phyloP scores from a whole-genome alignment of 2,888 invertebrate genomes.

The Tenthredo scrophulariae region DNA sequence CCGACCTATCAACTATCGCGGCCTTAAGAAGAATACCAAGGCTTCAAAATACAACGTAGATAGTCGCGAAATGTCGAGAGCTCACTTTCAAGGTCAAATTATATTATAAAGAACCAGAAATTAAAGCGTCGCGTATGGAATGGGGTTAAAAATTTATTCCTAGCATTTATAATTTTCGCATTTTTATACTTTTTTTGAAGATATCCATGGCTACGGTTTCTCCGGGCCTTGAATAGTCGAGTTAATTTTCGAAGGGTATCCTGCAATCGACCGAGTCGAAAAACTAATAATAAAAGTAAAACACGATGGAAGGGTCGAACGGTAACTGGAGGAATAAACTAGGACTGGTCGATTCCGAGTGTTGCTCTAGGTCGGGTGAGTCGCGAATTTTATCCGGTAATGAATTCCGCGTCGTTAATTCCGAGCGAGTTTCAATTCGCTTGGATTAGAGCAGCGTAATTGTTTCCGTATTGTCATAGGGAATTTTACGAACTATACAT shows the following conservation, averaged over 20 bases:
- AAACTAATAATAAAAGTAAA: background rate
- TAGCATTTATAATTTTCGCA: background rate
- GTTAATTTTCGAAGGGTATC: background rate
- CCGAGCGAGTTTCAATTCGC: constrained; percentile 36
- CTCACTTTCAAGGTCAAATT: background rate
- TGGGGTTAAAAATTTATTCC: background rate
- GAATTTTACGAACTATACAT: background rate
- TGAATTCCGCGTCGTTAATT: constrained; percentile 47
- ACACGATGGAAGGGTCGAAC: background rate
- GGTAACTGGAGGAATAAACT: background rate
- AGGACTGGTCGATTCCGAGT: constrained; percentile 25
- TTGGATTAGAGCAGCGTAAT: constrained; percentile 40
- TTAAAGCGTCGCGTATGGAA: background rate
- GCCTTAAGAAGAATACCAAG: background rate
- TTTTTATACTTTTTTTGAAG: background rate
- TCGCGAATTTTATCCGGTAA: constrained; percentile 42
- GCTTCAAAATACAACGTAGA: constrained; percentile 4
- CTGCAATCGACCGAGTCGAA: background rate
- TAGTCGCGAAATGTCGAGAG: background rate
- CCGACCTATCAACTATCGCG: constrained; percentile 27
- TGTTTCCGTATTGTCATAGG: constrained; percentile 35
- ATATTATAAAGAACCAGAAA: background rate
- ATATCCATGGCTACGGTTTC: background rate
- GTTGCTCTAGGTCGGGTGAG: constrained; percentile 44
- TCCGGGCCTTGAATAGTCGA: background rate